Evolutionary conservation across 92 coral and sea anemone genomes (phyloP).

Genomic region (Heliopora coerulea): DNA sequence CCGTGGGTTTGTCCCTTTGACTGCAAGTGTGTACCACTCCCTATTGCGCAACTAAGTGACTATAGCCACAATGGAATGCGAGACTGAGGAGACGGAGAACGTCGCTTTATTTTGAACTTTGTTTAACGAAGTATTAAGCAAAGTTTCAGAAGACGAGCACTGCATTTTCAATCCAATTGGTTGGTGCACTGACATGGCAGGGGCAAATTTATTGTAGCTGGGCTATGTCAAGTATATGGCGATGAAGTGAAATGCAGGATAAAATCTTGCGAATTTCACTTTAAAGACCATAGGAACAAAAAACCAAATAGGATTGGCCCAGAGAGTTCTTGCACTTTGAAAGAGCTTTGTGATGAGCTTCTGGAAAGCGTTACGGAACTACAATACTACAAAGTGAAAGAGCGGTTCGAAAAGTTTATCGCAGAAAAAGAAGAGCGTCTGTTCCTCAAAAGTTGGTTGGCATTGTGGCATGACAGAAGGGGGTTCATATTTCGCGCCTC

Average conservation of each 20-base stretch:
- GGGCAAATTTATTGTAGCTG: constrained; percentile 57
- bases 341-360: constrained; percentile 34
- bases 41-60: constrained; percentile 47
- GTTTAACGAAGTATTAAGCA: constrained; percentile 47
- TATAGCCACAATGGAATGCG: constrained; percentile 49
- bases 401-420: constrained; percentile 30
- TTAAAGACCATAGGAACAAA: constrained; percentile 44
- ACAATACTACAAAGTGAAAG: constrained; percentile 18
- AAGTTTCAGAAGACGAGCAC: constrained; percentile 15
- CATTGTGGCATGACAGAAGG: constrained; percentile 44
- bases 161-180: constrained; percentile 48
- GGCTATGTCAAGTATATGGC: constrained; percentile 49
- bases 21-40: constrained; percentile 29
- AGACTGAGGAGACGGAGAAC: constrained; percentile 41
- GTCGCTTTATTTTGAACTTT: constrained; percentile 53
- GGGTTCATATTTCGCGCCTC: constrained; percentile 49
- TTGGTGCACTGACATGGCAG: constrained; percentile 74
- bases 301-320: constrained; percentile 32
- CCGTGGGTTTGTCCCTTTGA: constrained; percentile 45
- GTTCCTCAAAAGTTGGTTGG: constrained; percentile 30
- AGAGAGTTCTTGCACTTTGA: constrained; percentile 27
- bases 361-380: constrained; percentile 18
- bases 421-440: neutral
- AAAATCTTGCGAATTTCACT: constrained; percentile 49
- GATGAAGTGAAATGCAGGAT: constrained; percentile 4